Percentiles rank a stretch among this genome's conserved stretches.
phyloP scores from a whole-genome alignment of 2,113 vertebrate genomes.

The Macheiramphus alcinus region DNA sequence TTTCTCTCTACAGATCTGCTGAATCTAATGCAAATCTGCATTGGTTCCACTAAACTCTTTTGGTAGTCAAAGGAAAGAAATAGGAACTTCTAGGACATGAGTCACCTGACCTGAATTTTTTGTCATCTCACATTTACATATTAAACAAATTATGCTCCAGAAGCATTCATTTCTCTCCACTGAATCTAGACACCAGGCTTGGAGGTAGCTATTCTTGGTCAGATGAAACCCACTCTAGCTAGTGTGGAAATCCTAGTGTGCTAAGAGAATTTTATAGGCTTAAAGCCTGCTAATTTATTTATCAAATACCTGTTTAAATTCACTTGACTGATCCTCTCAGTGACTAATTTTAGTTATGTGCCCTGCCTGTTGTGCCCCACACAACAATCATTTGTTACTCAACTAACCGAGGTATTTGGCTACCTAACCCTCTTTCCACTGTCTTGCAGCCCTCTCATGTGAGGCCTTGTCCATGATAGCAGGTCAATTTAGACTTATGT shows the following conservation, averaged over 20 bases:
- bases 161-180: neutral
- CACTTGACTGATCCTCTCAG: neutral
- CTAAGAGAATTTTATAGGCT: neutral
- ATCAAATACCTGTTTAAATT: neutral
- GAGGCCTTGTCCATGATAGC: neutral
- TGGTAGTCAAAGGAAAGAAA: neutral
- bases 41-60: neutral
- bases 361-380: neutral
- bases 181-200: neutral
- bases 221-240: neutral
- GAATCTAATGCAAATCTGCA: neutral
- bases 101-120: neutral
- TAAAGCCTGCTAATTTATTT: neutral
- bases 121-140: neutral
- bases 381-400: neutral
- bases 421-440: neutral
- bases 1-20: neutral
- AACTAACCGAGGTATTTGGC: neutral
- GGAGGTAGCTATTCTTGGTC: neutral
- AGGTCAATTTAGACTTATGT: neutral
- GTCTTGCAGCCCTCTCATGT: neutral
- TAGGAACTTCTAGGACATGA: neutral
- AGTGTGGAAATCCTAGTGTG: neutral
- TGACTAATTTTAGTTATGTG: neutral
- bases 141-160: neutral